Percentiles rank a stretch among this genome's conserved stretches.
Conservation (phyloP, 2,888 invertebrate genomes). For the Invenusta paracnida region DNA sequence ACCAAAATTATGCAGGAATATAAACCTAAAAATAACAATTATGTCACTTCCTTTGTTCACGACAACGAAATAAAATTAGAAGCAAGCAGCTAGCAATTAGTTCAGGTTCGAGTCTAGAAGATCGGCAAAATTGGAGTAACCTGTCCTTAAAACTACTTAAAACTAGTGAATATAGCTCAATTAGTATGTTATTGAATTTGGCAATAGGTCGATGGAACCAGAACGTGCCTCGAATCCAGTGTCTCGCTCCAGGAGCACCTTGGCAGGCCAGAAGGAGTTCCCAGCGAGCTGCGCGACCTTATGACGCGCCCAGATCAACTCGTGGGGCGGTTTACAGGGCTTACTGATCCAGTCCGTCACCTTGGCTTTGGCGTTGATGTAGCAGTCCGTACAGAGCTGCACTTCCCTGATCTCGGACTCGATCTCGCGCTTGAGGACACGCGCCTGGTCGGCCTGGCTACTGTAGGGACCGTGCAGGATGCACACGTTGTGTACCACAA, state of each 20-base stretch:
- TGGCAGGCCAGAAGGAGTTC: slow-evolving; percentile 74
- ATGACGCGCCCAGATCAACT: slow-evolving; percentile 75
- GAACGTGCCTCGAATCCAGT: slow-evolving; percentile 70
- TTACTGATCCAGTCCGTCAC: slow-evolving; percentile 44
- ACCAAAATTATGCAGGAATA: too few relatives aligned
- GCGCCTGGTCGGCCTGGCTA: slow-evolving; percentile 40
- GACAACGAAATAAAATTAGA: too few relatives aligned
- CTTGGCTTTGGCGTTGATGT: slow-evolving; percentile 74
- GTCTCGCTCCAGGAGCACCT: slow-evolving; percentile 67
- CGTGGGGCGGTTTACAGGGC: slow-evolving; percentile 67
- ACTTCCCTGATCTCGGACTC: slow-evolving; percentile 65
- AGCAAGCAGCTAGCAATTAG: too few relatives aligned
- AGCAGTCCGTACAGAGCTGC: slow-evolving; percentile 73
- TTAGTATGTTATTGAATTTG: too few relatives aligned
- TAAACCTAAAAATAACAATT: too few relatives aligned
- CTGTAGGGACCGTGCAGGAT: slow-evolving; percentile 68
- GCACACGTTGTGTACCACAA: slow-evolving; percentile 72
- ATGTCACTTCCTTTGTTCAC: too few relatives aligned
- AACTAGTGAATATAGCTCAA: too few relatives aligned
- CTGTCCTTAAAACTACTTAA: too few relatives aligned
- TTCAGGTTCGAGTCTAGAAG: too few relatives aligned
- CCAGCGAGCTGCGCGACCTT: slow-evolving; percentile 64
- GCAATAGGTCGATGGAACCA: too few relatives aligned
- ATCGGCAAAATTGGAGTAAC: too few relatives aligned
- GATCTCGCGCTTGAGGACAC: slow-evolving; percentile 43